These are phyloP conservation scores for Phyllotreta cruciferae DNA, from an alignment of 2,888 invertebrate genomes.

Conservation along the genomic window DNA sequence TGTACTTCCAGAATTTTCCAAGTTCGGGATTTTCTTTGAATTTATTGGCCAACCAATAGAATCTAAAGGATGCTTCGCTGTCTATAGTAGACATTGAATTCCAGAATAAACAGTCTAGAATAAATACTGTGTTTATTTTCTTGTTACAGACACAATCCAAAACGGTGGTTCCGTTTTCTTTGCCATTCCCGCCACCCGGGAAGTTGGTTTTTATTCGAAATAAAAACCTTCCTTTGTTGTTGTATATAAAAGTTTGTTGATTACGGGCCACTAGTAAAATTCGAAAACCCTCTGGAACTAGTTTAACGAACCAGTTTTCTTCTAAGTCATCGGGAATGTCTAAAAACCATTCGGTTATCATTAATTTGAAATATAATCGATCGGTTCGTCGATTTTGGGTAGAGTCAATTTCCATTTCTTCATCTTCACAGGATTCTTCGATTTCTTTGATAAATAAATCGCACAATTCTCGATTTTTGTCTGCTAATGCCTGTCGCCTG, in stretches of 20 bases:
- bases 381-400: constrained; percentile 45
- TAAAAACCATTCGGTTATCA: constrained; percentile 93
- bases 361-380: constrained; percentile 64
- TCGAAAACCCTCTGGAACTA: constrained; percentile 86
- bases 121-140: constrained; percentile 69
- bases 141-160: constrained; percentile 84
- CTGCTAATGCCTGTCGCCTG: constrained; percentile 61
- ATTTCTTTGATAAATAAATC: constrained; percentile 54
- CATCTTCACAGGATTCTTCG: constrained; percentile 45
- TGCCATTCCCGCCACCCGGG: constrained; percentile 73
- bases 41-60: constrained; percentile 82
- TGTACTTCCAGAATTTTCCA: constrained; percentile 54
- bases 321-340: constrained; percentile 81
- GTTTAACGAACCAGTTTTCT: constrained; percentile 74
- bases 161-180: constrained; percentile 66
- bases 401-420: constrained; percentile 52
- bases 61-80: constrained; percentile 81
- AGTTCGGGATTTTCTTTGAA: constrained; percentile 70
- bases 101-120: constrained; percentile 87
- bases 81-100: constrained; percentile 73
- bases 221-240: constrained; percentile 36
- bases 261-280: constrained; percentile 79
- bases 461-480: constrained; percentile 64
- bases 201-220: constrained; percentile 67
- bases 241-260: constrained; percentile 39